A percentile compares a stretch with the other conserved stretches of the same genome.
phyloP scores from a whole-genome alignment of 2,113 vertebrate species.

The Zonotrichia leucophrys region DNA sequence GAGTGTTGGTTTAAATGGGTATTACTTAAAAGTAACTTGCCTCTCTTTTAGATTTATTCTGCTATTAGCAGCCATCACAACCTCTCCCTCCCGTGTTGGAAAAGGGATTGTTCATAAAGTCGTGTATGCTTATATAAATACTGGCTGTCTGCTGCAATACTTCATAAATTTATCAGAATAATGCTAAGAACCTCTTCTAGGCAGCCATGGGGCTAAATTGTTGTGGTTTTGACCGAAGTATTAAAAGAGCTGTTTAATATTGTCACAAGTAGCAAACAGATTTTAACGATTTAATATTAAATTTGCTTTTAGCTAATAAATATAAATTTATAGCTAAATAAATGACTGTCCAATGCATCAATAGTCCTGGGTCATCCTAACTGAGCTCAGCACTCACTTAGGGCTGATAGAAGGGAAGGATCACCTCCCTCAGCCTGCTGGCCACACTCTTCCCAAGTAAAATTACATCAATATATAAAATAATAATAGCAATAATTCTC shows the following conservation, averaged over 20 bases:
- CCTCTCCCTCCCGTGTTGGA: rapidly evolving
- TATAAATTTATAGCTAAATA: no score
- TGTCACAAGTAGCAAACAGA: not conserved
- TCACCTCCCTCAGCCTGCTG: not conserved
- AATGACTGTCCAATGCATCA: no score
- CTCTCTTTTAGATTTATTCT: no score
- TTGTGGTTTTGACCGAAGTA: not conserved
- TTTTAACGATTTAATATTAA: not conserved
- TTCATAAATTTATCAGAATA: no score
- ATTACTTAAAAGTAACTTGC: not conserved
- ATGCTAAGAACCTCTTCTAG: not conserved
- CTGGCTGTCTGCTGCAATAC: rapidly evolving
- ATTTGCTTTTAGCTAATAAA: not conserved
- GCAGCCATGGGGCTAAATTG: not conserved
- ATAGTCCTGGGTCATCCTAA: not conserved
- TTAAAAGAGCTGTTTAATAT: not conserved
- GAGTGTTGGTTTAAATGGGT: rapidly evolving
- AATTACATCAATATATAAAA: not conserved
- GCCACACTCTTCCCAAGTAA: not conserved
- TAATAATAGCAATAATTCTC: not conserved
- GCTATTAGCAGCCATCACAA: rapidly evolving
- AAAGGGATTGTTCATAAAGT: not conserved
- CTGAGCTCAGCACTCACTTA: not conserved
- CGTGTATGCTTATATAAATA: rapidly evolving
- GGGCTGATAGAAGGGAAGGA: not conserved